A percentile compares a stretch with the other conserved stretches of the same genome.
phyloP scores from a whole-genome alignment of 2,797 vertebrate genomes.

The Acanthurus tractus region DNA sequence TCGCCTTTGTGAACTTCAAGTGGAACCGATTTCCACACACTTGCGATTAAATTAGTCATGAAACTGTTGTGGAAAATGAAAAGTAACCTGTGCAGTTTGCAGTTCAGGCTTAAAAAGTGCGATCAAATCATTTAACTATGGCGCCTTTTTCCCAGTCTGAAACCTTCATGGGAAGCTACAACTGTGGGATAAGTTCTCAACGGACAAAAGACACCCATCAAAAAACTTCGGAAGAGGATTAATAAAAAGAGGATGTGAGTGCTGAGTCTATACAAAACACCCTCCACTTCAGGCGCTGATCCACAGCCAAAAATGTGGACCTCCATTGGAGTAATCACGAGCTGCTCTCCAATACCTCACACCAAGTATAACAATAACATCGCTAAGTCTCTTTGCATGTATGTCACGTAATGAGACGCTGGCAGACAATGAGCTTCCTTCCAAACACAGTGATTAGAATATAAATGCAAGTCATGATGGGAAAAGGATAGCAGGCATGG shows the following conservation, averaged over 20 bases:
- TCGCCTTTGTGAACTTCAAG: slow-evolving; percentile 48
- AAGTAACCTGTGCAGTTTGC: slow-evolving; percentile 36
- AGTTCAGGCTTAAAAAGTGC: slow-evolving; percentile 29
- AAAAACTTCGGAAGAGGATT: slow-evolving; percentile 61
- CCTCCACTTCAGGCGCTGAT: slow-evolving; percentile 62
- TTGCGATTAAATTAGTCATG: slow-evolving; percentile 65
- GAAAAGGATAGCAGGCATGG: slow-evolving; percentile 38
- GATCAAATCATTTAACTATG: slow-evolving; percentile 23
- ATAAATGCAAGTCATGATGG: slow-evolving; percentile 64
- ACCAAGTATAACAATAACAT: slow-evolving; percentile 75
- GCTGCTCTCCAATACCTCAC: slow-evolving; percentile 70
- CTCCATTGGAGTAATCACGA: slow-evolving; percentile 76
- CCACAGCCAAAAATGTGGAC: slow-evolving; percentile 69
- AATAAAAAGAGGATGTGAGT: slow-evolving; percentile 74
- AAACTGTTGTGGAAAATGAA: slow-evolving; percentile 53
- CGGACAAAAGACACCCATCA: slow-evolving; percentile 58
- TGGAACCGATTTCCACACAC: slow-evolving; percentile 64
- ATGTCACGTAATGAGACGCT: slow-evolving; percentile 73
- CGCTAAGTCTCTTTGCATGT: slow-evolving; percentile 61
- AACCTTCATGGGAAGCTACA: slow-evolving; percentile 20
- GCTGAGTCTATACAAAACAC: slow-evolving; percentile 58
- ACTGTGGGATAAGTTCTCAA: slow-evolving; percentile 27
- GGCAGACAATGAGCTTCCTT: slow-evolving; percentile 68
- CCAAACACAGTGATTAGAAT: slow-evolving; percentile 75
- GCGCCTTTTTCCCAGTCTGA: slow-evolving; percentile 25